Evolutionary conservation across 2,797 vertebrate genomes (phyloP).

Genomic region (Sebastes itinus): DNA sequence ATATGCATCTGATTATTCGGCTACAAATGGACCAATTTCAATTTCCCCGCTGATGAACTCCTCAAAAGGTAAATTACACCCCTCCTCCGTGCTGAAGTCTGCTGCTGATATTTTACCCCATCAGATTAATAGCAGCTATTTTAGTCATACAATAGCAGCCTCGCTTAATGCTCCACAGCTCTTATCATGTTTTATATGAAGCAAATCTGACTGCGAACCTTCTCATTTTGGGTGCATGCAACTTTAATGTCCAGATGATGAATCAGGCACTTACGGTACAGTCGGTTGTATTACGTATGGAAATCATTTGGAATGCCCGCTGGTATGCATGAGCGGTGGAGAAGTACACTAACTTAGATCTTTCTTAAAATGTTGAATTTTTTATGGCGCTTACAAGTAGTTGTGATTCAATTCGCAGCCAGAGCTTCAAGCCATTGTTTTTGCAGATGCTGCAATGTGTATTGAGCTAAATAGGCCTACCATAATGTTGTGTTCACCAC

Average conservation of each 20-base stretch:
- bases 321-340: conserved; percentile 47
- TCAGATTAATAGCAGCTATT: conserved; percentile 35
- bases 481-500: background rate
- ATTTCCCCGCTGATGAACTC: conserved; percentile 37
- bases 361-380: conserved; percentile 52
- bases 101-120: conserved; percentile 15
- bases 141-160: background rate
- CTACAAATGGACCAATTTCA: conserved; percentile 32
- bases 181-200: conserved; percentile 45
- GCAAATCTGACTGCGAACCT: conserved; percentile 47
- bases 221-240: conserved; percentile 59
- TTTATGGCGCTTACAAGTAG: conserved; percentile 24
- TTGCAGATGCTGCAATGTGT: conserved; percentile 12
- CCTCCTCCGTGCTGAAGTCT: background rate
- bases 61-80: conserved; percentile 15
- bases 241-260: conserved; percentile 64
- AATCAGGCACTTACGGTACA: conserved; percentile 60
- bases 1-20: conserved; percentile 17
- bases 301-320: conserved; percentile 52
- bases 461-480: background rate
- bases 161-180: background rate
- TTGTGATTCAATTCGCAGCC: conserved; percentile 45
- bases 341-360: conserved; percentile 49
- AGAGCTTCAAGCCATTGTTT: conserved; percentile 12
- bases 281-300: conserved; percentile 61